Conservation (phyloP, 2,113 vertebrate genomes). For the Psilopsiagon aurifrons region DNA sequence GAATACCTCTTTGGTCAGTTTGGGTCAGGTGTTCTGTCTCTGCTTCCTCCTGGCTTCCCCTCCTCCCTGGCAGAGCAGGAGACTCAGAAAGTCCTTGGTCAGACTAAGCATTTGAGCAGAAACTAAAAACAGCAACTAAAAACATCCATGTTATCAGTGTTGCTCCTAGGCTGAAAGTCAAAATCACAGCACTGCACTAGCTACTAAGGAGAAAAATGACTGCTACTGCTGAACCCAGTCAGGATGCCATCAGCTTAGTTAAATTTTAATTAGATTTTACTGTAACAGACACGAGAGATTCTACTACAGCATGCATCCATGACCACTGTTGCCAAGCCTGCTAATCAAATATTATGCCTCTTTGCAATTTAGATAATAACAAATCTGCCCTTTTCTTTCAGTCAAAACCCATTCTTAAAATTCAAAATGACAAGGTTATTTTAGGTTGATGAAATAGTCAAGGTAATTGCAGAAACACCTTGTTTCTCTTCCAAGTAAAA, state of each 20-base stretch:
- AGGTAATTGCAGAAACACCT: conserved; percentile 11
- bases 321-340: conserved; percentile 15
- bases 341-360: conserved; percentile 31
- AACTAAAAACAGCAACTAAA: no score
- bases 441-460: neutral
- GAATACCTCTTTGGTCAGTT: no score
- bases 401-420: neutral
- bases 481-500: neutral
- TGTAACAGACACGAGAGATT: neutral
- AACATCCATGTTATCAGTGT: no score
- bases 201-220: no score
- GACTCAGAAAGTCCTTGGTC: no score
- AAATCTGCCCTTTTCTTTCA: conserved; percentile 35
- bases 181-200: no score
- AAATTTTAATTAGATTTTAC: conserved; percentile 60
- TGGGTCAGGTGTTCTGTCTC: no score
- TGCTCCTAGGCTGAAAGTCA: no score
- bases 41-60: no score
- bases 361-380: conserved; percentile 15
- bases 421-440: neutral
- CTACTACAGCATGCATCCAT: neutral
- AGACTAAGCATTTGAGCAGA: no score
- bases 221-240: no score
- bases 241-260: neutral
- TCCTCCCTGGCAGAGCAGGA: no score